Conservation (phyloP, 2,797 vertebrate genomes). For the Poliocrania exsul region DNA sequence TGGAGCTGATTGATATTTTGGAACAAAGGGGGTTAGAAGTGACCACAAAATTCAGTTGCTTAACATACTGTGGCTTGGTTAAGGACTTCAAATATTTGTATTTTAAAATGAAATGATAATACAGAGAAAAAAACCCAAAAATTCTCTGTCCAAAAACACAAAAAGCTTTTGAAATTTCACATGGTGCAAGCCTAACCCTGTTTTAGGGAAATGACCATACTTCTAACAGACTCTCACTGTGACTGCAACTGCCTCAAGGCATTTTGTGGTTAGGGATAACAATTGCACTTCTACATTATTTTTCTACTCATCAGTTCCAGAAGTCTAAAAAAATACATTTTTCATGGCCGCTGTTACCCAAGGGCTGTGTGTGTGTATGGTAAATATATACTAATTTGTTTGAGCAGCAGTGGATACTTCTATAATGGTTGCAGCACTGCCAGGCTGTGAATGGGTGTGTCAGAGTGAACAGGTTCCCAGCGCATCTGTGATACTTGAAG, state of each 20-base stretch:
- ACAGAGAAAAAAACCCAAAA: not conserved
- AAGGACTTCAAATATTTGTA: not conserved
- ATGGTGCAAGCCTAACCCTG: not conserved
- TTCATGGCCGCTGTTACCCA: not conserved
- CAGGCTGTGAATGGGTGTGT: slow-evolving; percentile 41
- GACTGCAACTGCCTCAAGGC: slow-evolving; percentile 5
- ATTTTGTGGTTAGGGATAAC: slow-evolving; percentile 27
- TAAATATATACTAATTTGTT: not conserved
- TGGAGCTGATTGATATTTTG: not conserved
- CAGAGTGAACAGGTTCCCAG: not conserved
- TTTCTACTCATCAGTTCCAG: not conserved
- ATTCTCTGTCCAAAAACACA: not conserved
- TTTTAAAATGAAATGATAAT: not conserved
- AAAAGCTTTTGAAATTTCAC: slow-evolving; percentile 2
- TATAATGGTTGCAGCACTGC: not conserved
- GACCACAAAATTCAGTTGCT: not conserved
- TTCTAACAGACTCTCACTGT: slow-evolving; percentile 41
- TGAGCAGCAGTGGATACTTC: not conserved
- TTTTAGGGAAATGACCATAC: not conserved
- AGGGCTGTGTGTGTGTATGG: not conserved
- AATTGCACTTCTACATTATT: slow-evolving; percentile 34
- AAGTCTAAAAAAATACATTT: slow-evolving; percentile 31
- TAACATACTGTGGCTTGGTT: not conserved
- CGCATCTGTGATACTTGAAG: not conserved
- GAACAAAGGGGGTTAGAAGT: not conserved